Base-by-base conservation (phyloP, 2,113 vertebrate genomes). In the Cervus canadensis region DNA sequence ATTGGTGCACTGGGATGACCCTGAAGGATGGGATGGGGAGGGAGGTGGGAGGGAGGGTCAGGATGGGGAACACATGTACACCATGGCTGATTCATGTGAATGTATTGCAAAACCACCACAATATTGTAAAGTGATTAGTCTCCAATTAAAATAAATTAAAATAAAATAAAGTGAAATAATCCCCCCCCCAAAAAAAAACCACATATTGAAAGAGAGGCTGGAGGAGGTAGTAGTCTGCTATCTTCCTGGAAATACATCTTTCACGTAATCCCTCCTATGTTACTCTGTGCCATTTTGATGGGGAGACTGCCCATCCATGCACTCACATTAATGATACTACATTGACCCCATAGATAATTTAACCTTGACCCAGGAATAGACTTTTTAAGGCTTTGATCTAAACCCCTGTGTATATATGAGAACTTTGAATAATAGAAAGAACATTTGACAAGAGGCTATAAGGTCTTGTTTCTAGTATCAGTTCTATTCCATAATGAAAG, bases 161-260 rank as follows among this genome's bases (percentile, higher is more conserved):
- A 11, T 67, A n/a, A n/a, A 19, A 10, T 67, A 71, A 71, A 50
- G 12, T 50, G 48, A 50, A 36, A 57, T 57, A 36, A 21, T 23
- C 9, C 2, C 9, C 1, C 9, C 8, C 16, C 7, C 0, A 0
- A 0, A 33, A n/a, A 40, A 36, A 50, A 48, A 12, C 2, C n/a
- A 67, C 62, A 19, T n/a, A 67, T 67, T 19, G 10, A 62, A 67
- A 74, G 36, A 74, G 59, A 88, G 36, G 6, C 50, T 85, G 26
- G 23, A 92, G 79, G 4, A 33, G 23, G 16, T n/a, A 40, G 7
- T n/a, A 67, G 23, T 74, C 2, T 19, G 16, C 26, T 48, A 1
- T 45, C 5, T 91, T 81, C 40, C 0, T 91, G 56, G n/a, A 15
- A 91, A 25, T 33, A 50, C 10, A 21, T 76, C 23, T 93, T 74